Evolutionary conservation across 2,797 vertebrate genomes (phyloP).

Genomic region (Enteromius paludinosus): DNA sequence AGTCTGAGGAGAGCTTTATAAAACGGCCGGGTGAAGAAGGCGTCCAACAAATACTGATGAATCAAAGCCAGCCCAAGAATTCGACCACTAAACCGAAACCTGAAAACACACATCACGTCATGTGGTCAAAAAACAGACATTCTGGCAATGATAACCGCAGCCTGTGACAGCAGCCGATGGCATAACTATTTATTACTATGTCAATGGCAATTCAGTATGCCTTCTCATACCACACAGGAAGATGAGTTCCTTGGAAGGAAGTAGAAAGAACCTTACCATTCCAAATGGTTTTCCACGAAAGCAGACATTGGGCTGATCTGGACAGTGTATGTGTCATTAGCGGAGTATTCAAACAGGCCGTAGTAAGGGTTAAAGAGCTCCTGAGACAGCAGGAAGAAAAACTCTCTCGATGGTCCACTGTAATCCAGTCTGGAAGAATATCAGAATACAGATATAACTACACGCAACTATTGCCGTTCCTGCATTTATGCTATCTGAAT

Average conservation of each 20-base stretch:
- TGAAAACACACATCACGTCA: slow-evolving; percentile 56
- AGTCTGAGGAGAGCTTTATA: slow-evolving; percentile 89
- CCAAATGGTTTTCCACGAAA: slow-evolving; percentile 89
- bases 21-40: slow-evolving; percentile 78
- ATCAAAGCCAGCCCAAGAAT: slow-evolving; percentile 88
- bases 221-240: background rate
- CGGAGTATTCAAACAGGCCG: slow-evolving; percentile 90
- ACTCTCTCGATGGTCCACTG: slow-evolving; percentile 88
- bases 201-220: background rate
- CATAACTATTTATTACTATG: background rate
- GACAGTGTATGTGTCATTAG: slow-evolving; percentile 89
- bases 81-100: slow-evolving; percentile 90
- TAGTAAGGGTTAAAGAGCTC: slow-evolving; percentile 93
- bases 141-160: background rate
- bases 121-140: background rate
- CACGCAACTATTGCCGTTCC: background rate
- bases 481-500: background rate
- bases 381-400: slow-evolving; percentile 91
- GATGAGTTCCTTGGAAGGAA: background rate
- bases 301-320: slow-evolving; percentile 93
- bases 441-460: background rate
- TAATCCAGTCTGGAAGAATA: slow-evolving; percentile 82
- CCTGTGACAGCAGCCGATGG: background rate
- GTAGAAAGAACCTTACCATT: slow-evolving; percentile 79
- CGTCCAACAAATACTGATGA: slow-evolving; percentile 89